A percentile compares a stretch with the other conserved stretches of the same genome.
Evolutionary conservation across 1,140 invertebrate species (phyloP).

Genomic region (Drosophila persimilis): DNA sequence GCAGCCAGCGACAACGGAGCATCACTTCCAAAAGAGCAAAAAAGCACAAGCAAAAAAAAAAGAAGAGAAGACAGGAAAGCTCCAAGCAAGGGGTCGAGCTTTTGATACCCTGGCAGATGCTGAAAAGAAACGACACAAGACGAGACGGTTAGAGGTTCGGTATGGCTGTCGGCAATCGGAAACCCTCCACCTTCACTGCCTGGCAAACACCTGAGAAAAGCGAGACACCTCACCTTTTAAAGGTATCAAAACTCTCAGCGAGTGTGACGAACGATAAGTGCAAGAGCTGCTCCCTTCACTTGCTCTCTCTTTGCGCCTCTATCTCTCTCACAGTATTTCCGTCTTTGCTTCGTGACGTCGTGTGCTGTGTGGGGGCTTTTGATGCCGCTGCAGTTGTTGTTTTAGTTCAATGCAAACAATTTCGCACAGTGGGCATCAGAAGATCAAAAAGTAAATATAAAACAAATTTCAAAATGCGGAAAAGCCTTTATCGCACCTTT

Average conservation of each 20-base stretch:
- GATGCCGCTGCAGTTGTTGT: constrained; percentile 41
- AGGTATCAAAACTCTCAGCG: constrained; percentile 38
- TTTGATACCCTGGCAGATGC: too few species aligned
- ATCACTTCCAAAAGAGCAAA: constrained; percentile 53
- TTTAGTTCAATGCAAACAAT: constrained; percentile 46
- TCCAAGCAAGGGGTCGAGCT: background rate
- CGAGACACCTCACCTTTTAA: too few species aligned
- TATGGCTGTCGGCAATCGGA: too few species aligned
- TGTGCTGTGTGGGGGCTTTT: constrained; percentile 74
- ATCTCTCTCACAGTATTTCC: constrained; percentile 1
- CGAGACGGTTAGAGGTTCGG: too few species aligned
- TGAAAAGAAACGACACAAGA: too few species aligned
- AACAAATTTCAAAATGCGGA: too few species aligned
- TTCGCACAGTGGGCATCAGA: constrained; percentile 21
- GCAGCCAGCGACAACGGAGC: constrained; percentile 42
- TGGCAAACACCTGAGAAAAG: too few species aligned
- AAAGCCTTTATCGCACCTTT: background rate
- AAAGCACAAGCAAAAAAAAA: constrained; percentile 7
- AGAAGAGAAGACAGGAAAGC: background rate
- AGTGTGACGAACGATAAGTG: constrained; percentile 59
- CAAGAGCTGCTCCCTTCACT: constrained; percentile 16
- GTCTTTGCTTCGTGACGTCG: constrained; percentile 61
- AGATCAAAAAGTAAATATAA: background rate
- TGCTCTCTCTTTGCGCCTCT: constrained; percentile 7
- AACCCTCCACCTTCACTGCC: too few species aligned